Conservation (phyloP, 2,888 invertebrate genomes). For the Peribatodes rhomboidaria region DNA sequence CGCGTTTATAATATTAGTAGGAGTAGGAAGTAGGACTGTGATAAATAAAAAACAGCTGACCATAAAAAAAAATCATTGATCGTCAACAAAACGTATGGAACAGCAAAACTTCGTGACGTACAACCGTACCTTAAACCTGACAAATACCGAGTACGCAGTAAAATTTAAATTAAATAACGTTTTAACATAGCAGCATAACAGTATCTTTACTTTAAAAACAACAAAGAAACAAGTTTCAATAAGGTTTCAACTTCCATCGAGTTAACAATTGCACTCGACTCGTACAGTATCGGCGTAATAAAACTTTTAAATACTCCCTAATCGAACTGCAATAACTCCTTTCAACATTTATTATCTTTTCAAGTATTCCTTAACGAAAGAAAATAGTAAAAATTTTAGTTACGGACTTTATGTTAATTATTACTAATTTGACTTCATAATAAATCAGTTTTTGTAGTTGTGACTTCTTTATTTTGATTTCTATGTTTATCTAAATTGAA, state of each 20-base stretch:
- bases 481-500: too few species aligned
- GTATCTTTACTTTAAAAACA: constrained; percentile 19
- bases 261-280: constrained; percentile 35
- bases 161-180: not conserved
- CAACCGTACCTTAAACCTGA: too few species aligned
- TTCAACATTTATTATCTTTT: constrained; percentile 26
- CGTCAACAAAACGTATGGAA: too few species aligned
- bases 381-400: not conserved
- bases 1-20: too few species aligned
- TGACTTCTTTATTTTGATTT: too few species aligned
- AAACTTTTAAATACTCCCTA: constrained; percentile 45
- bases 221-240: constrained; percentile 39
- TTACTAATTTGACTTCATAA: too few species aligned
- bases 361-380: not conserved
- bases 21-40: too few species aligned
- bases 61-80: too few species aligned
- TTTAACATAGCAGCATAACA: not conserved
- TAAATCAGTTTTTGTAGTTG: too few species aligned
- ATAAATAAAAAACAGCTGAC: too few species aligned
- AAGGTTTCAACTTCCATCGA: constrained; percentile 35
- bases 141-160: not conserved
- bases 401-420: not conserved
- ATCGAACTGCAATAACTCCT: constrained; percentile 35
- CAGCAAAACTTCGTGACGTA: too few species aligned
- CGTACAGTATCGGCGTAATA: constrained; percentile 38